Evolutionary conservation across 1,140 invertebrate genomes (phyloP), one percentile per base, ranked within the genome.

Genomic region (Teleopsis dalmanni): DNA sequence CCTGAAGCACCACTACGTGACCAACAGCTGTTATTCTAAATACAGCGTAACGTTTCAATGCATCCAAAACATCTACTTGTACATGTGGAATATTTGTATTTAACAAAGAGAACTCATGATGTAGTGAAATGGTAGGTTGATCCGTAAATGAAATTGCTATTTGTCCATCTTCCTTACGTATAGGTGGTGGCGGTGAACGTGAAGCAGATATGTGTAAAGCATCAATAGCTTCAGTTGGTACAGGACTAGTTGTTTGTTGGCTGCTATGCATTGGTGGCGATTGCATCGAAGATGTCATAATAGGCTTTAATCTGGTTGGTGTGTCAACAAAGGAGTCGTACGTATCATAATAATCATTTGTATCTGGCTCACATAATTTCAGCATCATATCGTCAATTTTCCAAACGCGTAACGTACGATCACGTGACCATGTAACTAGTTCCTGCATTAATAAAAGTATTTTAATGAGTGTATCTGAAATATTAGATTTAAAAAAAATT

Each of bases 351-450:
- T 75, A 71, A 43, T 75, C 73, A 47, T 75, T 73, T 49, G 57
- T 56, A 22, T 61, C 43, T 65, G 78, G 62, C 31, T 67, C 62
- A 43, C 81, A 83, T 52, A 81, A 72, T 65, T 88, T 90, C 54
- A 90, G 80, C 44, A 95, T 73, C 53, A 84, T 83, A 22, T 84
- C 79, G 69, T 92, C 88, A 56, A 96, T 87, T 63, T 84, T 84
- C 85, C 92, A 96, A 14, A 96, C 83, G 45, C 94, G 75, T 18
- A 98, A 75, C 41, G 83, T 91, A 57, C 95, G 90, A 78, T 97
- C 93, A 64, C 91, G 85, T 0, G 90, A 93, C 93, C 92, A 98
- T 1, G 92, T 96, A 0, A 97, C 81, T n/a, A 97, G 68, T 67
- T 97, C 88, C 71, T 85, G 85, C 57, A 84, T 49, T 19, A 14